Conservation (phyloP, 2,113 vertebrate species). For the Accipiter cooperii region DNA sequence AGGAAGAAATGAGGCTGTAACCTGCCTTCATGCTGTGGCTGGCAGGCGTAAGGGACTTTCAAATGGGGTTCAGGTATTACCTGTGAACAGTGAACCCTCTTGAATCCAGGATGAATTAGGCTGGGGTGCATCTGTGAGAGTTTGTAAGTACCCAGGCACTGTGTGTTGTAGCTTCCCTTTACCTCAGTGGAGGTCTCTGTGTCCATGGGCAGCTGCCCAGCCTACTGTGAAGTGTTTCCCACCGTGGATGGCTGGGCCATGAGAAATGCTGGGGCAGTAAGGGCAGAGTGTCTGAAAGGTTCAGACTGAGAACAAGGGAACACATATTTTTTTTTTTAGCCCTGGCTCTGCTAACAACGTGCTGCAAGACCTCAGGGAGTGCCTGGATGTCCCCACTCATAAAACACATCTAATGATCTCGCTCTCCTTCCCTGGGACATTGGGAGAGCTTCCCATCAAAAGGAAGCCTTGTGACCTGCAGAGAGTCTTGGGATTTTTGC, state of each 20-base stretch:
- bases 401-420: neutral
- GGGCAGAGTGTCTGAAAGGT: neutral
- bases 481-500: neutral
- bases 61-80: neutral
- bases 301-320: neutral
- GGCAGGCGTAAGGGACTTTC: neutral
- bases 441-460: neutral
- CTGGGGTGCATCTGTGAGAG: neutral
- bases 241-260: neutral
- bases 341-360: neutral
- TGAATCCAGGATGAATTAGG: neutral
- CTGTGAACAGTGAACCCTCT: neutral
- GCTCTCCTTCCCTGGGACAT: neutral
- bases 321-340: neutral
- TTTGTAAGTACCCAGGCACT: neutral
- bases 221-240: neutral
- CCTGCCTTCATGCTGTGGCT: neutral
- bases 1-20: neutral
- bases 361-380: neutral
- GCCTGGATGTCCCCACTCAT: neutral
- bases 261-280: neutral
- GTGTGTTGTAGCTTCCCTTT: neutral
- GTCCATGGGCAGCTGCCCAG: neutral
- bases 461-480: neutral
- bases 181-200: neutral